Evolutionary conservation across 2,797 vertebrate species (phyloP).

Genomic region (Sternotherus odoratus): DNA sequence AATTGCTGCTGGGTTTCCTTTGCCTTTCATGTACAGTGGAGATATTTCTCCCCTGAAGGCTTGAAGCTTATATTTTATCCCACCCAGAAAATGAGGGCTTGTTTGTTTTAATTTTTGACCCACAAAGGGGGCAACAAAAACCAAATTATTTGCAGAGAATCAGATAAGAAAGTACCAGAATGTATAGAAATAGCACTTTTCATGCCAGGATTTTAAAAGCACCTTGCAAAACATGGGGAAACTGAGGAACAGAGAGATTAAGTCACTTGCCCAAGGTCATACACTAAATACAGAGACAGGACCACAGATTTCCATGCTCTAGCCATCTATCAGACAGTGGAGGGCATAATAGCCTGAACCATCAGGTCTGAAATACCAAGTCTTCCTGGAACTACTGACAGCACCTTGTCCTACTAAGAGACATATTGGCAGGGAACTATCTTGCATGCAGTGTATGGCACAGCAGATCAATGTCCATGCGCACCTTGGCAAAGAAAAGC

Average conservation of each 20-base stretch:
- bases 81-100: neutral
- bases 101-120: neutral
- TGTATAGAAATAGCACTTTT: neutral
- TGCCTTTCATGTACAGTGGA: neutral
- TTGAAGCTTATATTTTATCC: neutral
- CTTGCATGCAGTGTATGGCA: neutral
- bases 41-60: neutral
- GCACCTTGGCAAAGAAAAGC: neutral
- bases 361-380: neutral
- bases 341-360: neutral
- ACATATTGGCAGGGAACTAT: too few relatives aligned
- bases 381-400: neutral
- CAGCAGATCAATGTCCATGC: neutral
- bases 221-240: neutral
- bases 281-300: neutral
- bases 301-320: neutral
- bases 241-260: neutral
- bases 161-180: too few relatives aligned
- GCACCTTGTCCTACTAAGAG: neutral
- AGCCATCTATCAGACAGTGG: neutral
- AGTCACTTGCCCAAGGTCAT: neutral
- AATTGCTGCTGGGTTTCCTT: neutral
- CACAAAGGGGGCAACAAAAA: neutral
- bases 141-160: neutral
- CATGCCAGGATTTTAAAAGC: neutral